Conservation (phyloP, 2,888 invertebrate species). For the Dicranocentrus wangi region DNA sequence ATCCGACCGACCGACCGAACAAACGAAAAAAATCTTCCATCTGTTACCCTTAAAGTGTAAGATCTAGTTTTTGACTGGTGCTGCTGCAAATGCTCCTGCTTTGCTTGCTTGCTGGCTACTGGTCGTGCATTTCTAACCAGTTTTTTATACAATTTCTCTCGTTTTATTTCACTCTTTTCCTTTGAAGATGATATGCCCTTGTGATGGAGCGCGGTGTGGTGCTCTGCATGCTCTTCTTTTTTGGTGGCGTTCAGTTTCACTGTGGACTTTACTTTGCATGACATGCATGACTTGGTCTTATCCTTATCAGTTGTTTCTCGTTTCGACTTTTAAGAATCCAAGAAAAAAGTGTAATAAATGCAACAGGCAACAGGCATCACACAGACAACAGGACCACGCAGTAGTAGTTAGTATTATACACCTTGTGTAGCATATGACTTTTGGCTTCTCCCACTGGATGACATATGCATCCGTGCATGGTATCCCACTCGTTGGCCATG, state of each 20-base stretch:
- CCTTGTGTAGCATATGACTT: too few relatives aligned
- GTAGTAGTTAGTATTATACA: too few relatives aligned
- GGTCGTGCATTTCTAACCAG: conserved; percentile 72
- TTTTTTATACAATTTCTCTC: conserved; percentile 63
- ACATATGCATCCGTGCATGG: conserved; percentile 24
- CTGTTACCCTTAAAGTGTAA: conserved; percentile 70
- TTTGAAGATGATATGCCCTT: conserved; percentile 30
- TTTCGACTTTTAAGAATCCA: background rate
- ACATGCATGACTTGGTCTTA: conserved; percentile 39
- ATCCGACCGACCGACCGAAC: conserved; percentile 47
- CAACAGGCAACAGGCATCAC: conserved; percentile 16
- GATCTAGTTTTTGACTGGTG: conserved; percentile 71
- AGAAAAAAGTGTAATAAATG: conserved; percentile 2
- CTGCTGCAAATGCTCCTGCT: conserved; percentile 51
- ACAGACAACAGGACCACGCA: too few relatives aligned
- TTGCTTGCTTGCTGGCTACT: conserved; percentile 64
- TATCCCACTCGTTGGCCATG: too few relatives aligned
- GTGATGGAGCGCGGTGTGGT: background rate
- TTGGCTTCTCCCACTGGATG: conserved; percentile 27
- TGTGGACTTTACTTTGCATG: conserved; percentile 47
- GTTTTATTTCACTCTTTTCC: conserved; percentile 51
- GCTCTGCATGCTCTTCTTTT: conserved; percentile 11
- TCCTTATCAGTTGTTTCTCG: conserved; percentile 27
- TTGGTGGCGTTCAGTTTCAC: conserved; percentile 14
- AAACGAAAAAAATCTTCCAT: conserved; percentile 69